phyloP scores from a whole-genome alignment of 2,797 vertebrate species.

The Sebastes iracundus region DNA sequence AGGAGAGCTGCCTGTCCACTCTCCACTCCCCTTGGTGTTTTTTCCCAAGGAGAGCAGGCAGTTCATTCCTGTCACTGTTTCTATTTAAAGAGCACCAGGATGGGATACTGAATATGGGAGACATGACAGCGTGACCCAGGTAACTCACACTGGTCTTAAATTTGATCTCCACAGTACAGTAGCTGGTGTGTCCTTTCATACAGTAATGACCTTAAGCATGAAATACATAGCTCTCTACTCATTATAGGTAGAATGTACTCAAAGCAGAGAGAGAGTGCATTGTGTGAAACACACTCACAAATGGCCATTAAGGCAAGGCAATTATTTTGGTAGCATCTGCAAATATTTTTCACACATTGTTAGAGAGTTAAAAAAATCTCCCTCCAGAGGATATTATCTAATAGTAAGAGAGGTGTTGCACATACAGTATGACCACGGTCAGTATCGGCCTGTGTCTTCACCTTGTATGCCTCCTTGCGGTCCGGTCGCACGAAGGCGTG shows the following conservation, averaged over 20 bases:
- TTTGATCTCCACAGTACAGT: background rate
- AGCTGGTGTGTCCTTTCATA: conserved; percentile 1
- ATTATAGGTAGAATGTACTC: background rate
- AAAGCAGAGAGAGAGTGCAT: background rate
- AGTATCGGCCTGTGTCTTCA: background rate
- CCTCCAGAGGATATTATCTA: background rate
- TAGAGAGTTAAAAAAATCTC: background rate
- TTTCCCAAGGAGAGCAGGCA: conserved; percentile 10
- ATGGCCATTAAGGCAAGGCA: background rate
- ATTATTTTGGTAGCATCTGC: background rate
- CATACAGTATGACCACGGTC: background rate
- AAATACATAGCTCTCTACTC: background rate
- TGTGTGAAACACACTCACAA: background rate
- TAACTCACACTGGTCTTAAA: conserved; percentile 18
- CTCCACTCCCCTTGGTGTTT: conserved; percentile 7
- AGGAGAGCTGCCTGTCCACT: conserved; percentile 15
- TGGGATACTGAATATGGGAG: conserved; percentile 7
- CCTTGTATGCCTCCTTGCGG: background rate
- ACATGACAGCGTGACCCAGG: conserved; percentile 8
- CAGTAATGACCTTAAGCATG: background rate
- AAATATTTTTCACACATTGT: background rate
- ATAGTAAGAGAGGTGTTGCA: background rate
- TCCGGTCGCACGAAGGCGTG: too few species aligned
- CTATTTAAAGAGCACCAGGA: conserved; percentile 40
- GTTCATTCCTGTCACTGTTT: conserved; percentile 22